Conservation (phyloP, 2,797 vertebrate species). For the Sternotherus odoratus region DNA sequence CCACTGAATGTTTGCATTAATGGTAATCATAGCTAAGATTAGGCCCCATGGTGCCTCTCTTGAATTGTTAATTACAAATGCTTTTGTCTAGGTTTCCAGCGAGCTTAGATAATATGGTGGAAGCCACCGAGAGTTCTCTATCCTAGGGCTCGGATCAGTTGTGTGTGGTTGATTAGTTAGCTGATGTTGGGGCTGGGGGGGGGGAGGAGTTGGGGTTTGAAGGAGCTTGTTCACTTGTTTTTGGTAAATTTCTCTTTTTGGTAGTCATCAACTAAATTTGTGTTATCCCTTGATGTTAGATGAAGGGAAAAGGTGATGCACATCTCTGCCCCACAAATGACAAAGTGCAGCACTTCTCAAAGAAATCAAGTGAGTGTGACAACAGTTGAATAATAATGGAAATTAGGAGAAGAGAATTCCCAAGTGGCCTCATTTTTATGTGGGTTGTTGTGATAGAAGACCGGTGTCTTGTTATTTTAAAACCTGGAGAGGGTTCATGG, state of each 20-base stretch:
- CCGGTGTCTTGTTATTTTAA: not conserved
- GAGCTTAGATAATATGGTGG: not conserved
- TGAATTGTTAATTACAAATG: not conserved
- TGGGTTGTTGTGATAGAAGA: not conserved
- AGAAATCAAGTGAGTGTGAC: not conserved
- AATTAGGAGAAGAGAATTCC: not conserved
- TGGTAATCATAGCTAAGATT: not conserved
- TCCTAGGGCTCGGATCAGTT: not conserved
- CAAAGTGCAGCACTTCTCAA: not conserved
- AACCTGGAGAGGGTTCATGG: not conserved
- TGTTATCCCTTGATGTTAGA: not conserved
- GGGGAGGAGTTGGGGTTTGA: no score
- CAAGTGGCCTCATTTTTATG: not conserved
- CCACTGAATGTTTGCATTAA: not conserved
- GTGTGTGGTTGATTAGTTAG: no score
- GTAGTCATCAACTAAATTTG: slow-evolving; percentile 21
- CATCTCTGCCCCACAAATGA: not conserved
- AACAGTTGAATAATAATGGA: not conserved
- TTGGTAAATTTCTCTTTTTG: not conserved
- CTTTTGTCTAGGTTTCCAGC: not conserved
- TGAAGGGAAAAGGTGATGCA: not conserved
- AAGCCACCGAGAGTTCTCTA: not conserved
- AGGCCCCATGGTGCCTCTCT: not conserved
- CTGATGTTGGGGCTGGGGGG: no score
- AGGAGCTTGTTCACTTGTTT: no score